Evolutionary conservation across 2,888 invertebrate species (phyloP).

Genomic region (Strigamia crassipes): DNA sequence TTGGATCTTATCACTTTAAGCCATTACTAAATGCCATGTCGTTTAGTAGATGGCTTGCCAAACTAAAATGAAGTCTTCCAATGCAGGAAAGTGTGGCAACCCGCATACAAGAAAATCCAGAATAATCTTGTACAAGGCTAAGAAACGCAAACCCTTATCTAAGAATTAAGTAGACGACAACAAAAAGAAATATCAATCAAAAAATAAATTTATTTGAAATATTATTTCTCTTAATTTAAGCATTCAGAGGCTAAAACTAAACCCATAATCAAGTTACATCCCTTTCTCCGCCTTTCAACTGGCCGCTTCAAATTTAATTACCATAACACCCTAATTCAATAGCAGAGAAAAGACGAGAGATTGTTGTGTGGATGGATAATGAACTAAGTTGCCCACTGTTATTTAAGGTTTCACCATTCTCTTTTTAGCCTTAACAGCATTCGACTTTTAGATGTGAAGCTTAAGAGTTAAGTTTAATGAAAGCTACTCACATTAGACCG

Average conservation of each 20-base stretch:
- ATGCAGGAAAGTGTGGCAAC: constrained; percentile 1
- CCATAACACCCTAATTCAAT: constrained; percentile 20
- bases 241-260: neutral
- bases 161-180: neutral
- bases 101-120: neutral
- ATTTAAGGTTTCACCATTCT: constrained; percentile 23
- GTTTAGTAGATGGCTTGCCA: constrained; percentile 17
- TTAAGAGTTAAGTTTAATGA: constrained; percentile 28
- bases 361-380: constrained; percentile 23
- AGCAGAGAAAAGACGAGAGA: neutral
- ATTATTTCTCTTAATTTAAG: neutral
- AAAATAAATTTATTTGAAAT: neutral
- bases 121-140: constrained; percentile 4
- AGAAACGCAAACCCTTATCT: neutral
- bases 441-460: neutral
- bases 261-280: neutral
- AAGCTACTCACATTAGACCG: neutral
- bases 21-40: constrained; percentile 38
- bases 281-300: constrained; percentile 22
- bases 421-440: constrained; percentile 18
- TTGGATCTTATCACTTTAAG: constrained; percentile 40
- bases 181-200: neutral
- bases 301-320: constrained; percentile 35
- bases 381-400: constrained; percentile 29
- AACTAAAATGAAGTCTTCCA: neutral